Evolutionary conservation across 2,888 invertebrate species (phyloP).

Genomic region (Trachelus troglodyta): DNA sequence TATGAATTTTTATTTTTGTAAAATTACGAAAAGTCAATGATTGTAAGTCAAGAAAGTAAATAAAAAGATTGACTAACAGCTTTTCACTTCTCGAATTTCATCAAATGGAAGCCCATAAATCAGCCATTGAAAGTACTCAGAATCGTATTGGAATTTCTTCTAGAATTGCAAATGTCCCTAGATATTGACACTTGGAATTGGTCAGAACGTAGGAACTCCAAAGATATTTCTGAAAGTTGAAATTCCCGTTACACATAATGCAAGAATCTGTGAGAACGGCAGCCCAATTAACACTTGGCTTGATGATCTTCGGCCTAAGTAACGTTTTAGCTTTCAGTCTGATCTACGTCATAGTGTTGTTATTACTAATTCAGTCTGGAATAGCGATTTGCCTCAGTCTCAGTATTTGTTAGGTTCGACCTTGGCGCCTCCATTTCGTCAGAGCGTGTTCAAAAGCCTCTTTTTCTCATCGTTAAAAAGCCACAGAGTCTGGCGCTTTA

Average conservation of each 20-base stretch:
- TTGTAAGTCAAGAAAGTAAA: too few species aligned
- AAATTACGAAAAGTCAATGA: too few species aligned
- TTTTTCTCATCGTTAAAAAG: not conserved
- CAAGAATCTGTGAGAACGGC: constrained; percentile 22
- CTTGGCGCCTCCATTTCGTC: not conserved
- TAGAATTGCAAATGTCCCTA: not conserved
- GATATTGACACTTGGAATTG: not conserved
- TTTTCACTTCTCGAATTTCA: too few species aligned
- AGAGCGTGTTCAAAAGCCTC: not conserved
- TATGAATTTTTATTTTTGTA: too few species aligned
- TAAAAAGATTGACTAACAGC: too few species aligned
- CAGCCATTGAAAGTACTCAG: not conserved
- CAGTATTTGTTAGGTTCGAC: not conserved
- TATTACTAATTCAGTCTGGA: constrained; percentile 28
- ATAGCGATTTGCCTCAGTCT: not conserved
- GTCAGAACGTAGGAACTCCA: not conserved
- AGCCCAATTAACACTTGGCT: constrained; percentile 36
- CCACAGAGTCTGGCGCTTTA: not conserved
- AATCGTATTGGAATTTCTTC: not conserved
- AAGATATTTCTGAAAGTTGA: not conserved
- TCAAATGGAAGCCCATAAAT: too few species aligned
- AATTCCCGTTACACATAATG: constrained; percentile 1
- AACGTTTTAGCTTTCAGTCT: constrained; percentile 40
- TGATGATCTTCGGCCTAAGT: constrained; percentile 35
- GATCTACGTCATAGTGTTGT: constrained; percentile 38